Base-by-base conservation (phyloP, 2,888 invertebrate genomes). In the Meghimatium bilineatum region DNA sequence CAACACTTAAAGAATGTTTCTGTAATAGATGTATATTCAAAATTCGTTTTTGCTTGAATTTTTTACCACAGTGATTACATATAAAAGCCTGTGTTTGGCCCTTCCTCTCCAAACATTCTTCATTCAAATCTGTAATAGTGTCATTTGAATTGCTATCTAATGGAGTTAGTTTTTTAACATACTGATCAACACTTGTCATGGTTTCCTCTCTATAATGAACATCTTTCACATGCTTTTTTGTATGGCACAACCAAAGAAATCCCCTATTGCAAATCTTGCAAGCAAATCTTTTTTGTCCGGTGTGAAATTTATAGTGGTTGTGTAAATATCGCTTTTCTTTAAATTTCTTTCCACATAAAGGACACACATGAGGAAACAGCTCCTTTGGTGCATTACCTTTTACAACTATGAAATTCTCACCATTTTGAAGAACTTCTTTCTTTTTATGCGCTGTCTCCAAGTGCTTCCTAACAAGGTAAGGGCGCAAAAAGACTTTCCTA, bases 241-340 rank as follows among this genome's bases (percentile, higher is more conserved):
- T 38, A 38, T 71, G 69, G 38, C 69, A 71, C 17, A 71, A 26
- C 69, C 69, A 71, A 36, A 71, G 69, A 71, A 71, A 71, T 36
- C 38, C 69, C 26, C 69, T 71, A 36, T 36, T 71, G 26, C 69
- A 71, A 10, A 71, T 71, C 38, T 71, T 71, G 69, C 69, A 71
- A 71, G 69, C 69, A 71, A 71, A 71, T 38, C 69, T 71, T 71
- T 71, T 71, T 23, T 71, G 69, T 23, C 69, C 69, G 1, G 26
- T 38, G 38, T 71, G 69, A 71, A 71, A 71, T 71, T 71, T 71
- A 71, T 71, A 71, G 23, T 71, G 69, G 23, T 71, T 71, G 26
- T 71, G 69, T 71, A 71, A 71, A 71, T 71, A 71, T 6, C 69
- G 69, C 26, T 71, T 71, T 26, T 71, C 69, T 71, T 71, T 71